A percentile compares a stretch with the other conserved stretches of the same genome.
These are phyloP conservation scores for Scaptomyza tumidula DNA, from an alignment of 2,888 invertebrate genomes.

Conservation along the genomic window DNA sequence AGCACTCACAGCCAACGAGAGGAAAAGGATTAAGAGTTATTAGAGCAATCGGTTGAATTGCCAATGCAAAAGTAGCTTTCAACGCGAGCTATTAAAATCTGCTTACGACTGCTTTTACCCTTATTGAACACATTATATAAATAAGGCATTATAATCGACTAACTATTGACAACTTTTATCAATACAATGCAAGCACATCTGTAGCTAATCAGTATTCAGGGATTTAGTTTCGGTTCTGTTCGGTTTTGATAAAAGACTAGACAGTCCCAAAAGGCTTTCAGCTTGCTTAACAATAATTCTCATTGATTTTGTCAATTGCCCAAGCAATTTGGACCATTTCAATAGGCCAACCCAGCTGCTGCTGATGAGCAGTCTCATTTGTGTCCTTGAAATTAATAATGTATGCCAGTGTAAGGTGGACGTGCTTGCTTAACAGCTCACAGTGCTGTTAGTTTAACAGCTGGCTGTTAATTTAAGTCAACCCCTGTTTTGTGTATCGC, in stretches of 20 bases:
- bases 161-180: slow-evolving; percentile 15
- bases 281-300: slow-evolving; percentile 29
- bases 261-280: slow-evolving; percentile 27
- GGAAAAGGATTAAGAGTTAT: slow-evolving; percentile 8
- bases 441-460: neutral
- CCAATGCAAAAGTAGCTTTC: neutral
- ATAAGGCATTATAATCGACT: slow-evolving; percentile 18
- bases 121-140: slow-evolving; percentile 10
- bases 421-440: neutral
- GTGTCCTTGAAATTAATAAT: slow-evolving; percentile 45
- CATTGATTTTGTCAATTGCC: slow-evolving; percentile 56
- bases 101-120: neutral
- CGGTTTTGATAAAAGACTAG: slow-evolving; percentile 3
- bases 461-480: slow-evolving; percentile 8
- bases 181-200: slow-evolving; percentile 7
- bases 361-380: slow-evolving; percentile 14
- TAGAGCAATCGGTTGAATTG: slow-evolving; percentile 2
- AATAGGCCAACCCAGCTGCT: slow-evolving; percentile 6
- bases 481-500: slow-evolving; percentile 42
- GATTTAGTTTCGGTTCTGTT: neutral
- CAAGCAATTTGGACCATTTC: slow-evolving; percentile 47
- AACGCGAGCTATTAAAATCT: too few species aligned
- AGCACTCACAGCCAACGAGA: neutral
- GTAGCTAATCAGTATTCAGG: slow-evolving; percentile 26
- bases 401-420: neutral